phyloP scores from a whole-genome alignment of 2,888 invertebrate genomes.

The Druceiella hillmani region DNA sequence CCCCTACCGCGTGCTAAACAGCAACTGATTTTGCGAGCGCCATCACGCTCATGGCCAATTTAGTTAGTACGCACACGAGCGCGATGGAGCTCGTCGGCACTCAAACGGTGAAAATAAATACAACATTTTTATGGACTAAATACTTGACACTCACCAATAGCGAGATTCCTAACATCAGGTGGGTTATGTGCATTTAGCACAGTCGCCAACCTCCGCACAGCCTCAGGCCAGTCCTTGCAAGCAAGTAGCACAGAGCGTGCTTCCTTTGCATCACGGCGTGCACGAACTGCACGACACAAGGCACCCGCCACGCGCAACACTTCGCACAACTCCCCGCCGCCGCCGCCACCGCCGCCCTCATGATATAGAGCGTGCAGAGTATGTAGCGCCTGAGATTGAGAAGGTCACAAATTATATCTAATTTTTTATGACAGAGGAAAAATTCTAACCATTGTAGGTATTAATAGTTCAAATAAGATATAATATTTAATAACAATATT shows the following conservation, averaged over 20 bases:
- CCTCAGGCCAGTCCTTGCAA: conserved; percentile 85
- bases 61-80: no score
- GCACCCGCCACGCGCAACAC: conserved; percentile 73
- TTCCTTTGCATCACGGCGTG: conserved; percentile 61
- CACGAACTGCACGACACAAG: conserved; percentile 64
- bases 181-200: conserved; percentile 87
- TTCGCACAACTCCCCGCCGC: conserved; percentile 84
- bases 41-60: no score
- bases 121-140: conserved; percentile 18
- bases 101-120: conserved; percentile 35
- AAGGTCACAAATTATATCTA: no score
- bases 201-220: conserved; percentile 79
- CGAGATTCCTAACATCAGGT: conserved; percentile 72
- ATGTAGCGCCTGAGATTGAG: conserved; percentile 79
- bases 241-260: conserved; percentile 60
- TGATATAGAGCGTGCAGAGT: conserved; percentile 91
- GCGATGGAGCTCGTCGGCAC: no score
- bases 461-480: no score
- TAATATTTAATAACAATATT: no score
- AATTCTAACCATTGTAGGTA: no score
- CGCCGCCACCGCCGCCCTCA: conserved; percentile 69
- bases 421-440: no score
- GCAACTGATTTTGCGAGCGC: no score
- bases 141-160: conserved; percentile 58
- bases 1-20: no score